Percentiles rank a stretch among this genome's conserved stretches.
Conservation (phyloP, 2,797 vertebrate genomes). For the Poeciliopsis presidionis region DNA sequence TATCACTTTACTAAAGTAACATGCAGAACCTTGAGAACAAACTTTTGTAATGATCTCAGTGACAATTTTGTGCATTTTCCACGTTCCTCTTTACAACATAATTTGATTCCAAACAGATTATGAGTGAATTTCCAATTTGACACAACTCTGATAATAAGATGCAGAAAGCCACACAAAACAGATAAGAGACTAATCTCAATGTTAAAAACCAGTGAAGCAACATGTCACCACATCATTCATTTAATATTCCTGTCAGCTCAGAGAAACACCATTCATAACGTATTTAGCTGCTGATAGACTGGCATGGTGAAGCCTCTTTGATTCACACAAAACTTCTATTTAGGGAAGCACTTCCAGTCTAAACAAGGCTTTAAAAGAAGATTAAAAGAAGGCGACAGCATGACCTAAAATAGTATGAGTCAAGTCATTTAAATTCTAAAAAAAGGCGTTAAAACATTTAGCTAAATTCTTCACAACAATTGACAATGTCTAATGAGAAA, state of each 20-base stretch:
- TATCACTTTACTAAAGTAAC: background rate
- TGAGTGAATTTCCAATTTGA: constrained; percentile 9
- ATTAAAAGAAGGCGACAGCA: constrained; percentile 71
- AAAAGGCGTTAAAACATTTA: constrained; percentile 2
- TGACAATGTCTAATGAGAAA: background rate
- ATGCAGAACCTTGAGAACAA: background rate
- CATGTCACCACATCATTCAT: background rate
- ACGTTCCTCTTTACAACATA: background rate
- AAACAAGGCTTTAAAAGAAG: constrained; percentile 61
- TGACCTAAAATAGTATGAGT: constrained; percentile 63
- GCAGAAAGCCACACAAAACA: background rate
- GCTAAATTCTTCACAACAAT: background rate
- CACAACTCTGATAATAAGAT: background rate
- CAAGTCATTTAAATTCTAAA: constrained; percentile 36
- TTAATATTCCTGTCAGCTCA: background rate
- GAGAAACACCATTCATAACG: background rate
- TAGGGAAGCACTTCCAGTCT: constrained; percentile 63
- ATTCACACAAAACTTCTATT: constrained; percentile 64
- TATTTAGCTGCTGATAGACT: constrained; percentile 9
- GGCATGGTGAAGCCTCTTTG: constrained; percentile 32
- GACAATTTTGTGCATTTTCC: constrained; percentile 4
- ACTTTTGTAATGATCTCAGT: background rate
- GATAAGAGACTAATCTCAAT: background rate
- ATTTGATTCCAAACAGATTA: background rate
- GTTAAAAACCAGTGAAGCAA: background rate